Evolutionary conservation across 2,797 vertebrate species (phyloP).

Genomic region (Rhadinocentrus ornatus): DNA sequence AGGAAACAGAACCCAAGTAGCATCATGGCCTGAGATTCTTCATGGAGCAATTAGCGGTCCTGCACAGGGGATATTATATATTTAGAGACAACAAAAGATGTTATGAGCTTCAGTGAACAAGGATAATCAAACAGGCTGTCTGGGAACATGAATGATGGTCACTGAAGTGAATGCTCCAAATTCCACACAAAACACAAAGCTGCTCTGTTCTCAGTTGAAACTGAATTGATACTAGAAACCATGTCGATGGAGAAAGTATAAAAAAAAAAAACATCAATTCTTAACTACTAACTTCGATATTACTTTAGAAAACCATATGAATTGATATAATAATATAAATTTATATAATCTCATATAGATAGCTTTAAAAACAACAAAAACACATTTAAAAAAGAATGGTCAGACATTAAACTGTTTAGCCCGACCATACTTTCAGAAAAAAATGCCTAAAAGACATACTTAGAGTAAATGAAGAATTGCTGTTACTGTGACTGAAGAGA

Average conservation of each 20-base stretch:
- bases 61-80: slow-evolving; percentile 31
- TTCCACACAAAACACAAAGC: slow-evolving; percentile 73
- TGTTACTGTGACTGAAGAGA: too few species aligned
- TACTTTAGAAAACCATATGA: too few species aligned
- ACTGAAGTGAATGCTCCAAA: slow-evolving; percentile 67
- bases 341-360: too few species aligned
- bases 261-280: too few species aligned
- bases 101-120: slow-evolving; percentile 66
- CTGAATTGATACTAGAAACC: slow-evolving; percentile 12
- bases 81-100: slow-evolving; percentile 48
- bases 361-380: too few species aligned
- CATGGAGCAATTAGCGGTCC: slow-evolving; percentile 62
- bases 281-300: too few species aligned
- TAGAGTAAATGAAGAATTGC: too few species aligned
- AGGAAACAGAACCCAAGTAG: slow-evolving; percentile 46
- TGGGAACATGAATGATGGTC: slow-evolving; percentile 51
- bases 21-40: slow-evolving; percentile 46
- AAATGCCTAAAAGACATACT: too few species aligned
- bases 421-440: too few species aligned
- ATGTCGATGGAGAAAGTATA: slow-evolving; percentile 1
- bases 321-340: too few species aligned
- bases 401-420: too few species aligned
- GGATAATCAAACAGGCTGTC: slow-evolving; percentile 59
- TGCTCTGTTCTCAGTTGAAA: slow-evolving; percentile 56
- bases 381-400: too few species aligned